Conservation (phyloP, 1,140 invertebrate genomes). For the Caenorhabditis tropicalis region DNA sequence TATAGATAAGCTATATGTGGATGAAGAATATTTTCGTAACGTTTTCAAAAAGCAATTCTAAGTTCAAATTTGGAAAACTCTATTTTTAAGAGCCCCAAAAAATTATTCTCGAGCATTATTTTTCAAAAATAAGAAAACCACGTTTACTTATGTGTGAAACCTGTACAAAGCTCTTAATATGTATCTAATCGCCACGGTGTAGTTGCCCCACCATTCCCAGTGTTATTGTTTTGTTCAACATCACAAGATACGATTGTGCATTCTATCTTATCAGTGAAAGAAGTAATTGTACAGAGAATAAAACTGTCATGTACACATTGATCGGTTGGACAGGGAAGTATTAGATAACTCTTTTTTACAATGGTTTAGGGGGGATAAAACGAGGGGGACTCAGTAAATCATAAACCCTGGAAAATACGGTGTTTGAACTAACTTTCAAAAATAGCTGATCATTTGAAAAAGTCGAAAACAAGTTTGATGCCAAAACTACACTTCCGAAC, state of each 20-base stretch:
- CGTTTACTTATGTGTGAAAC: neutral
- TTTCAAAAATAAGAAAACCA: neutral
- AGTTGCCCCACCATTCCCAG: neutral
- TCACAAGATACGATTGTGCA: neutral
- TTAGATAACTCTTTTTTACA: no score
- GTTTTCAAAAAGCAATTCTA: no score
- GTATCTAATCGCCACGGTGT: conserved; percentile 12
- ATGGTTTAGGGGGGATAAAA: no score
- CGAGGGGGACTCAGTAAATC: no score
- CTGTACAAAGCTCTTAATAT: neutral
- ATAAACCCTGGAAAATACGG: no score
- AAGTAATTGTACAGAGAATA: neutral
- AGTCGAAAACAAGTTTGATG: neutral
- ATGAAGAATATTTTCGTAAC: no score
- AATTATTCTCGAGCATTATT: neutral
- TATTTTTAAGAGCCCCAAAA: no score
- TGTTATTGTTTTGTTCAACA: neutral
- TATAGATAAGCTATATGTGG: no score
- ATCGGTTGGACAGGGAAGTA: no score
- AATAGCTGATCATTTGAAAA: neutral
- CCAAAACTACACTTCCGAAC: neutral
- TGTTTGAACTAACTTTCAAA: no score
- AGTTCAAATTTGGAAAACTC: no score
- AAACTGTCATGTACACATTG: neutral
- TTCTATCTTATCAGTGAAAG: conserved; percentile 9